Base-by-base conservation (phyloP, 2,888 invertebrate species). In the Amphiduros pacificus region DNA sequence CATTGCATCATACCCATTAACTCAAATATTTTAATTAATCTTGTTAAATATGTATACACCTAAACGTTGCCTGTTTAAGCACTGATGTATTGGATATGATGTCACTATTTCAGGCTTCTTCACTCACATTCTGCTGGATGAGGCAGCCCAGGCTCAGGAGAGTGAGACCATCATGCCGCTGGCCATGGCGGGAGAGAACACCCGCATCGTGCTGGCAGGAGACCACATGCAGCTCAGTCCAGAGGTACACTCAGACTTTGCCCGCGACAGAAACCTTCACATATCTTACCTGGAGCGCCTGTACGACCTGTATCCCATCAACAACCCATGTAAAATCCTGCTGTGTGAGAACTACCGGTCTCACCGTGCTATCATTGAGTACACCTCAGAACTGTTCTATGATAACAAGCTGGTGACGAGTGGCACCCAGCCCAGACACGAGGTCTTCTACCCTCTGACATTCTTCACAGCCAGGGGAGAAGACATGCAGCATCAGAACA, bases 121-220 rank as follows among this genome's bases (percentile, higher is more conserved):
- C 75, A 91, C 90, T 0, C 92, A 93, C 81, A 91, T 93, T 66
- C 86, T 93, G 61, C 84, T 93, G 55, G 93, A 93, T 79, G 93
- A 93, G 84, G 92, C 92, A 0, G 92, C 92, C 0, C 92, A 93
- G 78, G 91, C 91, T 0, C 88, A 92, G 85, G 93, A 93, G 81
- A 90, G 90, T 82, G 92, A 92, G 81, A 90, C 91, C 0, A 87
- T 92, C 17, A 90, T 91, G 83, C 91, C 92, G 0, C 77, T 93
- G 59, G 88, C 90, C 0, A 77, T 92, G 61, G 91, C 91, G 2
- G 88, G 87, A 64, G 86, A 87, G 55, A 85, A 85, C 14, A 92
- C 92, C 0, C 85, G 91, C 49, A 87, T 93, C 61, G 90, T 92
- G 0, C 81, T 93, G 49, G 92, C 92, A 53, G 93, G 93, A 55